Conservation (phyloP, 2,797 vertebrate species). For the Balearica regulorum region DNA sequence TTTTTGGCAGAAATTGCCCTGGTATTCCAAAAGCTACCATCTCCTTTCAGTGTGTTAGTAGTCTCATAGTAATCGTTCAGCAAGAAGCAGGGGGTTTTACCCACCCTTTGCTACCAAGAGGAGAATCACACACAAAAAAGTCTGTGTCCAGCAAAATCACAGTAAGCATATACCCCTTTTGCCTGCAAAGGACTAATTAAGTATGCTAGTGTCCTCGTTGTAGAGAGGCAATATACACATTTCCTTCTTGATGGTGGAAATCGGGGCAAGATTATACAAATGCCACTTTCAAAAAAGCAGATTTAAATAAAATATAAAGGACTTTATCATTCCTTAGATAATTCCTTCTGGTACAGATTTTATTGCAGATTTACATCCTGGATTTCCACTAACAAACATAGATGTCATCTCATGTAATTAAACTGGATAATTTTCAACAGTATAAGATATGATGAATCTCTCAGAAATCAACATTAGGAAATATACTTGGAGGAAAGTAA, state of each 20-base stretch:
- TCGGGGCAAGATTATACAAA: background rate
- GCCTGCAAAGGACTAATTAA: background rate
- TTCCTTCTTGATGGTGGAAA: background rate
- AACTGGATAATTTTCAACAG: background rate
- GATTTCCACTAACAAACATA: background rate
- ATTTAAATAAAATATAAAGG: background rate
- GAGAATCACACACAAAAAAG: background rate
- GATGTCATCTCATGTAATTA: background rate
- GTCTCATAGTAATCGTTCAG: background rate
- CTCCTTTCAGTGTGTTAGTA: background rate
- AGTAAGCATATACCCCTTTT: background rate
- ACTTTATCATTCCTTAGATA: background rate
- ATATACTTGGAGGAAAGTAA: background rate
- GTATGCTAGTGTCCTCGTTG: background rate
- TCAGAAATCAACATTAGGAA: background rate
- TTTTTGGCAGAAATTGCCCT: background rate
- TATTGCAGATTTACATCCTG: background rate
- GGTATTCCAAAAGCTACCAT: background rate
- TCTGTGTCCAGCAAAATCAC: background rate
- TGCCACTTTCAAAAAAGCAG: background rate
- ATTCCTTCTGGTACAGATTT: background rate
- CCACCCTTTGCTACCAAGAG: background rate
- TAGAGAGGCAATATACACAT: background rate
- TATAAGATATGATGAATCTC: background rate
- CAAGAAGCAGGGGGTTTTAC: background rate